Evolutionary conservation across 2,113 vertebrate species (phyloP).

Genomic region (Poecilia latipinna): DNA sequence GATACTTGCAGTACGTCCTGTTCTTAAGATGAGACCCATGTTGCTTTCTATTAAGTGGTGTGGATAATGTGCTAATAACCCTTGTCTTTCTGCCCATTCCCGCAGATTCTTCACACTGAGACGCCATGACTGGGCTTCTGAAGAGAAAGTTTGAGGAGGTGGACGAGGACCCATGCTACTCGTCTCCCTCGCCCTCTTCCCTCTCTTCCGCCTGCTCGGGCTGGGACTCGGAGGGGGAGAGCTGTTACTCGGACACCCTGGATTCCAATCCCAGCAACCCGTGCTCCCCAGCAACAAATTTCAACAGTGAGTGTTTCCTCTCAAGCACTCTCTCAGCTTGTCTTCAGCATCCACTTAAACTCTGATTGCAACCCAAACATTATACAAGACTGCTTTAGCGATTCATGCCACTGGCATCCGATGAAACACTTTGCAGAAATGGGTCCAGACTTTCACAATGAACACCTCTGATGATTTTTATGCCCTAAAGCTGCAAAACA

Average conservation of each 20-base stretch:
- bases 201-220: constrained; percentile 86
- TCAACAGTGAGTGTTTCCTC: constrained; percentile 86
- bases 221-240: constrained; percentile 91
- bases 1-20: background rate
- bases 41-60: background rate
- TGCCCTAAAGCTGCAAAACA: constrained; percentile 62
- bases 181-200: constrained; percentile 84
- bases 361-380: constrained; percentile 58
- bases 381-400: constrained; percentile 50
- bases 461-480: constrained; percentile 65
- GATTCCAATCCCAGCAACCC: constrained; percentile 81
- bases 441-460: constrained; percentile 68
- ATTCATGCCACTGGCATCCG: constrained; percentile 60
- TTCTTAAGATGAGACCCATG: background rate
- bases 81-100: constrained; percentile 10
- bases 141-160: constrained; percentile 97
- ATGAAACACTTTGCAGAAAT: constrained; percentile 67
- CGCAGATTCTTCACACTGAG: constrained; percentile 77
- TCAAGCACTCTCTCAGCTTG: constrained; percentile 7
- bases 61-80: constrained; percentile 29
- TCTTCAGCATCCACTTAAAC: constrained; percentile 46
- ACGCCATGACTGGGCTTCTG: constrained; percentile 89
- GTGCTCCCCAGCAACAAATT: constrained; percentile 75
- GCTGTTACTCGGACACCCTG: constrained; percentile 82
- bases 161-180: constrained; percentile 88